A percentile compares a stretch with the other conserved stretches of the same genome.
Evolutionary conservation across 2,113 vertebrate genomes (phyloP).

Genomic region (Trichomycterus rosablanca): DNA sequence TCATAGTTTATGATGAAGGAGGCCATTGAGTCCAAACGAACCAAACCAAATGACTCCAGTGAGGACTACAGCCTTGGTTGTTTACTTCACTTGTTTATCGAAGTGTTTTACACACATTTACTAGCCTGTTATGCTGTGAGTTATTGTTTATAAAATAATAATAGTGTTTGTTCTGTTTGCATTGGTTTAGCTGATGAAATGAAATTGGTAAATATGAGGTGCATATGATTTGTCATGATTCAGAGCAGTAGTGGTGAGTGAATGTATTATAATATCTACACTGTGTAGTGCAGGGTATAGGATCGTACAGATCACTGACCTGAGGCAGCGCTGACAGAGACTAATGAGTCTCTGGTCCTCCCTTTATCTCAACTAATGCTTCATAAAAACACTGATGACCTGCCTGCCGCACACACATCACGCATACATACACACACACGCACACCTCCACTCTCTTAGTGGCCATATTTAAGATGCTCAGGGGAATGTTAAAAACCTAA

Average conservation of each 20-base stretch:
- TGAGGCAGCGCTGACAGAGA: conserved; percentile 15
- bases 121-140: background rate
- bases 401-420: background rate
- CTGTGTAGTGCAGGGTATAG: conserved; percentile 1
- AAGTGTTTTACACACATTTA: background rate
- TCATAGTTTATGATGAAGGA: conserved; percentile 67
- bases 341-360: conserved; percentile 11
- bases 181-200: background rate
- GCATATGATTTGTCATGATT: no score
- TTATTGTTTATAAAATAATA: conserved; percentile 5
- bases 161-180: background rate
- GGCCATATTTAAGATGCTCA: no score
- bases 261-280: background rate
- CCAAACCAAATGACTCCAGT: conserved; percentile 33
- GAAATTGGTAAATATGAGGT: background rate
- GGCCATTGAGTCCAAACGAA: conserved; percentile 70
- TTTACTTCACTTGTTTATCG: conserved; percentile 8
- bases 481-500: no score
- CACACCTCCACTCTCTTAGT: background rate
- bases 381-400: conserved; percentile 28
- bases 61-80: conserved; percentile 22
- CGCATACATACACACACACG: background rate
- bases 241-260: background rate
- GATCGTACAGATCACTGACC: background rate
- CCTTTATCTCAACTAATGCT: background rate